Percentiles rank a stretch among this genome's conserved stretches.
Evolutionary conservation across 2,797 vertebrate genomes (phyloP).

Genomic region (Melanotaenia trifasciata): DNA sequence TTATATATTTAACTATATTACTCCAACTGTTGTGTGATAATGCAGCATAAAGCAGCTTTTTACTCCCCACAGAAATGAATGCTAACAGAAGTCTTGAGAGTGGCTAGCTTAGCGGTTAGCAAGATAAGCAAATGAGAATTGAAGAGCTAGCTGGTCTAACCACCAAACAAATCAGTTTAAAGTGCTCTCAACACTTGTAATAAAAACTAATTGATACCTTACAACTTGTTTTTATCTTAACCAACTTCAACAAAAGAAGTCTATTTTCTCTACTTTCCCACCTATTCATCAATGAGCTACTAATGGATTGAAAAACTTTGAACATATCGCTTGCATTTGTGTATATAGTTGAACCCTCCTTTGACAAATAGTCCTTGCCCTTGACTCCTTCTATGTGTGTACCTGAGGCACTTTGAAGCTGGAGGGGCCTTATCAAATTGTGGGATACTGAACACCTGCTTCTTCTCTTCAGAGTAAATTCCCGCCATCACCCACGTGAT

Average conservation of each 20-base stretch:
- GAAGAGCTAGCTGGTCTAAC: neutral
- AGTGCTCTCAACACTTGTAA: neutral
- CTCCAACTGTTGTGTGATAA: accelerated
- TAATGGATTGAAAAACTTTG: neutral
- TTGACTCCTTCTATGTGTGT: slow-evolving; percentile 75
- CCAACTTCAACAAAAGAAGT: neutral
- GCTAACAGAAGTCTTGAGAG: neutral
- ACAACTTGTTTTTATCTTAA: neutral
- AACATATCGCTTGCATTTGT: neutral
- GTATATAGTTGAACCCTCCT: neutral
- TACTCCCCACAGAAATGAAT: neutral
- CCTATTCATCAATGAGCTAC: neutral
- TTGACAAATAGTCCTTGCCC: slow-evolving; percentile 63
- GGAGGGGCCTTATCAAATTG: slow-evolving; percentile 74
- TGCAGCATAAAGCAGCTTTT: neutral
- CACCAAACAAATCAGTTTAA: neutral
- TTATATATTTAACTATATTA: neutral
- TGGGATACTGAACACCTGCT: slow-evolving; percentile 91
- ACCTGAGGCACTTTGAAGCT: slow-evolving; percentile 29
- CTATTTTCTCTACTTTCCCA: no score
- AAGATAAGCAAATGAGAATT: neutral
- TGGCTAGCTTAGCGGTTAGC: slow-evolving; percentile 6
- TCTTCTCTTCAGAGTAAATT: slow-evolving; percentile 48
- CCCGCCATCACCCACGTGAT: slow-evolving; percentile 51
- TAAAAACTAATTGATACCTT: neutral